Percentiles rank a stretch among this genome's conserved stretches.
These are phyloP conservation scores for Xestia sexstrigata DNA, from an alignment of 2,888 invertebrate genomes.

Conservation along the genomic window DNA sequence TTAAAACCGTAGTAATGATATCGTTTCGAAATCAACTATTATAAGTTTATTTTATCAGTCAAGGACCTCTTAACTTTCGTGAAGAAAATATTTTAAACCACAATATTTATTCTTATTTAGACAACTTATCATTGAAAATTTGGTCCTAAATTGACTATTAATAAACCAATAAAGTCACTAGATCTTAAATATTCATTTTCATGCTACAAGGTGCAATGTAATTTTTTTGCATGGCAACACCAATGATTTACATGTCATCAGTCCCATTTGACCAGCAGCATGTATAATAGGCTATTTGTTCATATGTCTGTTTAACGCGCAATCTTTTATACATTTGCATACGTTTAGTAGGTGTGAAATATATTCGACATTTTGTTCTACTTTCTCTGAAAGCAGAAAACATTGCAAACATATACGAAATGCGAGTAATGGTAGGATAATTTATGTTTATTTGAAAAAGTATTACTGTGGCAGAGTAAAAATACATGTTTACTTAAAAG, in stretches of 20 bases:
- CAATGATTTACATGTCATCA: conserved; percentile 24
- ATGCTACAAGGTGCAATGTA: neutral
- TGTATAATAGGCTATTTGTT: conserved; percentile 46
- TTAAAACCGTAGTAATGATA: too few species aligned
- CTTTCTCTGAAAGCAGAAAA: neutral
- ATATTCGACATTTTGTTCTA: conserved; percentile 8
- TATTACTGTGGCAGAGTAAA: neutral
- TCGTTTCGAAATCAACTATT: neutral
- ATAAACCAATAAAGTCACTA: neutral
- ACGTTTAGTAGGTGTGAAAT: conserved; percentile 13
- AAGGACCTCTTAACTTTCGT: neutral
- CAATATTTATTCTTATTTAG: neutral
- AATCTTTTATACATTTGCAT: conserved; percentile 38
- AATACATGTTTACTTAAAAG: neutral
- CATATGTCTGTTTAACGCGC: conserved; percentile 19
- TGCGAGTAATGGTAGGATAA: neutral
- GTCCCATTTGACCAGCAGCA: conserved; percentile 38
- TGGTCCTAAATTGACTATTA: neutral
- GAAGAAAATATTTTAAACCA: neutral
- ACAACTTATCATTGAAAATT: neutral
- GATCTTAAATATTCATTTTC: neutral
- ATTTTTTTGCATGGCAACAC: neutral
- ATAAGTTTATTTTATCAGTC: neutral
- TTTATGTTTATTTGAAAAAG: neutral
- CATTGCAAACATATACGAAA: neutral